Evolutionary conservation across 2,797 vertebrate species (phyloP).

Genomic region (Sebastes matsubarae): DNA sequence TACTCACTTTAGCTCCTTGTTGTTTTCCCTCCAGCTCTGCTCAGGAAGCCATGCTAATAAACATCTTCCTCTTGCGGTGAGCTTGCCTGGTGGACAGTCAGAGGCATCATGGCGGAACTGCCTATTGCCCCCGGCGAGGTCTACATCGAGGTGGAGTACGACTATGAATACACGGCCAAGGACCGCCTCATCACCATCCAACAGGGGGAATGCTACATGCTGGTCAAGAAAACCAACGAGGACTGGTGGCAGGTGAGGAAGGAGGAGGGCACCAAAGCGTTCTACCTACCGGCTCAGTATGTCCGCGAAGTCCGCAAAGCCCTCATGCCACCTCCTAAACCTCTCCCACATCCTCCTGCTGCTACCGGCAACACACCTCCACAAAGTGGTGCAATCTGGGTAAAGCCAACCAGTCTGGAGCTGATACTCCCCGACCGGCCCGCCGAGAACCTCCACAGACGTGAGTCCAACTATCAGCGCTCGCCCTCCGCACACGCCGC

Average conservation of each 20-base stretch:
- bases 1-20: not conserved
- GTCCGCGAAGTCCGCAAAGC: slow-evolving; percentile 94
- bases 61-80: slow-evolving; percentile 41
- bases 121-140: slow-evolving; percentile 84
- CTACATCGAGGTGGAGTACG: slow-evolving; percentile 95
- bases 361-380: slow-evolving; percentile 4
- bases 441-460: slow-evolving; percentile 86
- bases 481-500: slow-evolving; percentile 75
- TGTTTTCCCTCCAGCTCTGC: slow-evolving; percentile 31
- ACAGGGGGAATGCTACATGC: slow-evolving; percentile 93
- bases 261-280: slow-evolving; percentile 89
- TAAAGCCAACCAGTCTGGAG: slow-evolving; percentile 73
- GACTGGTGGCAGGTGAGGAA: slow-evolving; percentile 98
- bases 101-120: slow-evolving; percentile 88
- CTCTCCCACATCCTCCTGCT: slow-evolving; percentile 19
- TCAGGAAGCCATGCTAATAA: slow-evolving; percentile 50
- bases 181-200: slow-evolving; percentile 90
- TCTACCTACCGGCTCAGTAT: slow-evolving; percentile 96
- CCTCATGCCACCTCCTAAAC: slow-evolving; percentile 92
- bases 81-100: slow-evolving; percentile 47
- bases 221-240: slow-evolving; percentile 94
- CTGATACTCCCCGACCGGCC: slow-evolving; percentile 69
- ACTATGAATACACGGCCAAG: slow-evolving; percentile 95
- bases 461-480: slow-evolving; percentile 85
- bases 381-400: slow-evolving; percentile 49